Percentiles rank a stretch among this genome's conserved stretches.
phyloP scores from a whole-genome alignment of 2,888 invertebrate species.

The Cephus rjabovi region DNA sequence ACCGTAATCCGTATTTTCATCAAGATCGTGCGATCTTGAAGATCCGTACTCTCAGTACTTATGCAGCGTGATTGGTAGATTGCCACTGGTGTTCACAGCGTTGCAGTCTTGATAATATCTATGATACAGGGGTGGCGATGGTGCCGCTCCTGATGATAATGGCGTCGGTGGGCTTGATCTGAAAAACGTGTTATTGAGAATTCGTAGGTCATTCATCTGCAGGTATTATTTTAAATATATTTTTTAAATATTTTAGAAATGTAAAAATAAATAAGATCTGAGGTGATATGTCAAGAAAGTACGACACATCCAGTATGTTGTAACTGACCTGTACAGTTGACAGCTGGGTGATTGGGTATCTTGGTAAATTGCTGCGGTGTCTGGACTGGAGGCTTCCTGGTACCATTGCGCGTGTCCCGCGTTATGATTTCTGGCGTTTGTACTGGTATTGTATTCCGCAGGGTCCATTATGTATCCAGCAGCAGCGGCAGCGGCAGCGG shows the following conservation, averaged over 20 bases:
- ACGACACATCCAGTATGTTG: background rate
- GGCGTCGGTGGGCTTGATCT: conserved; percentile 64
- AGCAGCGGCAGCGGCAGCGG: conserved; percentile 22
- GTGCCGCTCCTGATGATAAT: conserved; percentile 58
- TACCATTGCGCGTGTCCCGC: conserved; percentile 61
- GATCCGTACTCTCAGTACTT: conserved; percentile 66
- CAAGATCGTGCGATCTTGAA: conserved; percentile 62
- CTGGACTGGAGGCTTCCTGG: conserved; percentile 63
- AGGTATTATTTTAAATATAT: too few relatives aligned
- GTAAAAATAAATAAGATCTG: too few relatives aligned
- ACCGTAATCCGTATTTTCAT: conserved; percentile 38
- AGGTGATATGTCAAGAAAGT: too few relatives aligned
- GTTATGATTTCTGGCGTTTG: conserved; percentile 52
- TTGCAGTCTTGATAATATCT: conserved; percentile 65
- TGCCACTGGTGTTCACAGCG: conserved; percentile 61
- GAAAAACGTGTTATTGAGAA: conserved; percentile 18
- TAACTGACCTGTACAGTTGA: conserved; percentile 59
- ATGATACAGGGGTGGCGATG: conserved; percentile 59
- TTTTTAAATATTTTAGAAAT: too few relatives aligned
- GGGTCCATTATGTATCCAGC: conserved; percentile 64
- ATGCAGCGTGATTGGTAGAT: conserved; percentile 63
- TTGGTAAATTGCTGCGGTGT: conserved; percentile 60
- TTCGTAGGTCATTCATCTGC: too few relatives aligned
- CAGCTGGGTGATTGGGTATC: conserved; percentile 63
- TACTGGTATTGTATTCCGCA: conserved; percentile 53